Conservation (phyloP, 2,888 invertebrate genomes). For the Macrophya annulata region DNA sequence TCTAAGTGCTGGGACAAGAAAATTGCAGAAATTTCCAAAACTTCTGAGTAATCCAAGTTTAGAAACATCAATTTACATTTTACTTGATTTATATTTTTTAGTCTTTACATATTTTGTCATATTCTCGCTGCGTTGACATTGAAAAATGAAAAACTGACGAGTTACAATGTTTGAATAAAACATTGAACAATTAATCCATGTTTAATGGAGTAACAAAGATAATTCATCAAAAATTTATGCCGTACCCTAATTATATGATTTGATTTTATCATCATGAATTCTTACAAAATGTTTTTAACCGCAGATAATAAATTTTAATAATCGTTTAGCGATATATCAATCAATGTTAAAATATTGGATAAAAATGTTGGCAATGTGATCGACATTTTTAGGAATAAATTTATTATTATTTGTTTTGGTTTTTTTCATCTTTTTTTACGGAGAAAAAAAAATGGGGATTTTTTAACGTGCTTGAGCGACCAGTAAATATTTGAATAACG, state of each 20-base stretch:
- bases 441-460: neutral
- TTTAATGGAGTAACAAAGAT: too few species aligned
- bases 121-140: too few species aligned
- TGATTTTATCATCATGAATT: neutral
- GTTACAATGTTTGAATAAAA: too few species aligned
- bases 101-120: neutral
- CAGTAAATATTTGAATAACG: neutral
- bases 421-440: neutral
- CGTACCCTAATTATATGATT: too few species aligned
- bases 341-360: neutral
- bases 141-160: too few species aligned
- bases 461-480: neutral
- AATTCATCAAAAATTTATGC: too few species aligned
- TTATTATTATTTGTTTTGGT: too few species aligned
- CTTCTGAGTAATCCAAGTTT: neutral
- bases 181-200: too few species aligned
- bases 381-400: neutral
- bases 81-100: neutral
- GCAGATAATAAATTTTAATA: neutral
- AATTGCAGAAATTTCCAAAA: conserved; percentile 18
- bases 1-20: conserved; percentile 36
- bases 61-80: conserved; percentile 20
- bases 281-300: neutral
- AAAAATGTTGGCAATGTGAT: neutral
- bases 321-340: neutral